Evolutionary conservation across 1,140 invertebrate species (phyloP), one percentile per base, ranked within the genome.

Genomic region (Aphelenchoides avenae): DNA sequence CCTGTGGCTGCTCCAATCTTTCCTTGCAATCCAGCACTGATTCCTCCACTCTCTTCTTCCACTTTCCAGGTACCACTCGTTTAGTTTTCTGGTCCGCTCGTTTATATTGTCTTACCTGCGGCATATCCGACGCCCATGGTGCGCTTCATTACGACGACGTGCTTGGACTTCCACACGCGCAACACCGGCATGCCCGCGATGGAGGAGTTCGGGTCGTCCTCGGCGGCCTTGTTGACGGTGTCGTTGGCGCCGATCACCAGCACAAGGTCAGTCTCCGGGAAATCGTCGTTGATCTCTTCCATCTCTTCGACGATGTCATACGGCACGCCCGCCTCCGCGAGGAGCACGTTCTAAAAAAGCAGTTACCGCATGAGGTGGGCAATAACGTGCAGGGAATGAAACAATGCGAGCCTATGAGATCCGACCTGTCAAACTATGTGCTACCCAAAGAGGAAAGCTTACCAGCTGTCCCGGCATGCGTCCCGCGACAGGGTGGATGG

Each of bases 171-270:
- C 88, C 88, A 91, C 0, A 91, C 89, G 79, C 85, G 84, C 3
- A 91, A 81, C 1, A 91, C 89, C 13, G 89, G 89, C 89, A 92
- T 92, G 51, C 89, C 89, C 42, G 89, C 89, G 64, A 92, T 92
- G 30, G 89, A 87, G 6, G 87, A 89, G 73, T 91, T 84, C 3
- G 89, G 89, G 78, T 92, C 89, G 68, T 90, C 88, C 79, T 91
- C 86, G 26, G 89, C 89, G 9, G 88, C 88, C 48, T 87, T 88
- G 81, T 92, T 92, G 1, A 91, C 89, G 0, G 89, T 91, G 75
- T 92, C 89, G 78, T 92, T 92, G 20, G 89, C 89, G 60, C 89
- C 71, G 34, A 71, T 90, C 20, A 91, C 88, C 13, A 91, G 78
- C 0, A 87, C 87, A 5, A 92, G 79, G 76, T 91, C 89, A 40